A percentile compares a stretch with the other conserved stretches of the same genome.
phyloP scores from a whole-genome alignment of 2,888 invertebrate genomes.

The Drosophila neotestacea region DNA sequence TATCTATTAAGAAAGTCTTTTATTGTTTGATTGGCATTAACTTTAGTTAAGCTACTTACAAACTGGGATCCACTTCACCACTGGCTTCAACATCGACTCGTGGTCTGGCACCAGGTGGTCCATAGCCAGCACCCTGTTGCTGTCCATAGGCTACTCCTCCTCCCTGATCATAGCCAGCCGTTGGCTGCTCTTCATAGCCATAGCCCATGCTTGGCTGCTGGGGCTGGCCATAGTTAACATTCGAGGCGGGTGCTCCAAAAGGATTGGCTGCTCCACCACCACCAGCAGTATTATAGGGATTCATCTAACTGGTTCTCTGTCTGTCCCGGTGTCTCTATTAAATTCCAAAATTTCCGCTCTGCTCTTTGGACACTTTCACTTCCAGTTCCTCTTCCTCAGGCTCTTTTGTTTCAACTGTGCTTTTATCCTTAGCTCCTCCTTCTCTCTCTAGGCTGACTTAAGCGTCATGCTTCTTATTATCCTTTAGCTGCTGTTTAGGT shows the following conservation, averaged over 20 bases:
- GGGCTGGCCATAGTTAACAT: slow-evolving; percentile 71
- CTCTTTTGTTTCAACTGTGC: slow-evolving; percentile 29
- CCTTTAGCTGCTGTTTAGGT: slow-evolving; percentile 48
- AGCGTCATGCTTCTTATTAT: slow-evolving; percentile 37
- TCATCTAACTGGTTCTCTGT: slow-evolving; percentile 49
- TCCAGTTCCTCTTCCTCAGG: slow-evolving; percentile 11
- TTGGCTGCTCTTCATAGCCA: slow-evolving; percentile 77
- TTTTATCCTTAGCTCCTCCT: slow-evolving; percentile 30
- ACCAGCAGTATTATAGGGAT: slow-evolving; percentile 65
- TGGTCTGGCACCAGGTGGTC: slow-evolving; percentile 86
- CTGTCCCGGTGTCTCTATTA: slow-evolving; percentile 11
- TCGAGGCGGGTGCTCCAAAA: slow-evolving; percentile 74
- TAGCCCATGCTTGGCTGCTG: slow-evolving; percentile 72
- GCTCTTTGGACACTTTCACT: slow-evolving; percentile 24
- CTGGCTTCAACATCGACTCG: slow-evolving; percentile 93
- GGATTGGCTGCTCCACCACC: slow-evolving; percentile 76
- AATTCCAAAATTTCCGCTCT: slow-evolving; percentile 4
- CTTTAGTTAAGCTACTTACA: slow-evolving; percentile 86
- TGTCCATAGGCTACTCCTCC: slow-evolving; percentile 65
- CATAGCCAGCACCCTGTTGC: slow-evolving; percentile 73
- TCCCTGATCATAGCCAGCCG: slow-evolving; percentile 72
- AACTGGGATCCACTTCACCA: slow-evolving; percentile 93
- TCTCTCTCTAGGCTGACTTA: slow-evolving; percentile 25
- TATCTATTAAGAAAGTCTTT: slow-evolving; percentile 86
- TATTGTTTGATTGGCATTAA: too few species aligned